phyloP scores from a whole-genome alignment of 2,888 invertebrate species.

The Yponomeuta sedellus region DNA sequence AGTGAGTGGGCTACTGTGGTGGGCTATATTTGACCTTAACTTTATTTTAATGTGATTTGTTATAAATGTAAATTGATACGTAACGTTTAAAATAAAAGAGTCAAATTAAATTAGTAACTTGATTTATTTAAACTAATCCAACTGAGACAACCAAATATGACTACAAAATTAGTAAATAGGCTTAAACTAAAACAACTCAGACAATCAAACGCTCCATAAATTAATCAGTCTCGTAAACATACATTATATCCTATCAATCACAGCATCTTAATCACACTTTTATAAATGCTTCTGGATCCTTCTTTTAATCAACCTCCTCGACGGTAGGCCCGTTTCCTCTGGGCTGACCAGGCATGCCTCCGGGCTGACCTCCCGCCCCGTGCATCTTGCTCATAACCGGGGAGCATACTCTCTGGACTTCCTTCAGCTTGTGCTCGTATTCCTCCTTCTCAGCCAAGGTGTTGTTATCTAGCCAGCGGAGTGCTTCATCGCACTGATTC shows the following conservation, averaged over 20 bases:
- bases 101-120: not conserved
- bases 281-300: not conserved
- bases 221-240: conserved; percentile 11
- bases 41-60: too few species aligned
- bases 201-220: conserved; percentile 7
- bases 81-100: not conserved
- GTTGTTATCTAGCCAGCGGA: conserved; percentile 84
- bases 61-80: too few species aligned
- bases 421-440: conserved; percentile 77
- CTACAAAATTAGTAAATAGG: not conserved
- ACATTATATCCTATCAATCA: conserved; percentile 20
- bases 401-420: conserved; percentile 75
- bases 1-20: not conserved
- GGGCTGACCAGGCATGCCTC: conserved; percentile 23
- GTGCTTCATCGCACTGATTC: conserved; percentile 74
- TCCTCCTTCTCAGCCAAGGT: conserved; percentile 79
- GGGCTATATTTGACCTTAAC: too few species aligned
- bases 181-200: not conserved
- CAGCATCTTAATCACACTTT: conserved; percentile 14
- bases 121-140: not conserved
- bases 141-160: not conserved
- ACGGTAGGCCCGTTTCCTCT: conserved; percentile 41
- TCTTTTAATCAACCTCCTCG: conserved; percentile 48
- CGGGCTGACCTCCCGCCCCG: conserved; percentile 70
- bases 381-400: conserved; percentile 77